A percentile compares a stretch with the other conserved stretches of the same genome.
Conservation (phyloP, 1,140 invertebrate genomes). For the Linepithema humile region DNA sequence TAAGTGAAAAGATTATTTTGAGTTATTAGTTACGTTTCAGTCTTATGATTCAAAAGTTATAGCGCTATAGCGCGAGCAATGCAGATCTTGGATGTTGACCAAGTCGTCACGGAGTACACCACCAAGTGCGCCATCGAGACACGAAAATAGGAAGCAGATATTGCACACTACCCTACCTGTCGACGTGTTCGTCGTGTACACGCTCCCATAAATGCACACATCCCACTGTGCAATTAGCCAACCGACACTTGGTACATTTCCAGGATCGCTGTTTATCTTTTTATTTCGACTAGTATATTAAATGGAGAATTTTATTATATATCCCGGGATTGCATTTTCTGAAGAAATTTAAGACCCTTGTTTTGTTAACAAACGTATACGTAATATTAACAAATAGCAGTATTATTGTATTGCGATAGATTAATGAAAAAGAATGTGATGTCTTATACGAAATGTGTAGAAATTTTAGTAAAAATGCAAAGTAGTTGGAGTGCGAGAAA, state of each 20-base stretch:
- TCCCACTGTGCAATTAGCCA: constrained; percentile 10
- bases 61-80: constrained; percentile 1
- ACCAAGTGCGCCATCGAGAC: constrained; percentile 13
- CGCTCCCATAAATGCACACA: background rate
- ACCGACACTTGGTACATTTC: background rate
- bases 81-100: constrained; percentile 58
- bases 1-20: background rate
- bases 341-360: background rate
- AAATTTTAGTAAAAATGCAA: background rate
- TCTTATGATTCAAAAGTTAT: background rate
- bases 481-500: too few relatives aligned
- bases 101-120: constrained; percentile 14
- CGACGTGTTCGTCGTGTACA: background rate
- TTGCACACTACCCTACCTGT: background rate
- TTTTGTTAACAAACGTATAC: background rate
- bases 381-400: background rate
- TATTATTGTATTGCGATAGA: background rate
- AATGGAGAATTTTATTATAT: background rate
- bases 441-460: background rate
- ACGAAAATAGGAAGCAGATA: constrained; percentile 49
- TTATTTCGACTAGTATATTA: background rate
- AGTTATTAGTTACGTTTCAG: background rate
- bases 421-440: background rate
- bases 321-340: background rate
- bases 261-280: background rate